Evolutionary conservation across 2,888 invertebrate genomes (phyloP), one percentile per base, ranked within the genome.

Genomic region (Abrostola tripartita): DNA sequence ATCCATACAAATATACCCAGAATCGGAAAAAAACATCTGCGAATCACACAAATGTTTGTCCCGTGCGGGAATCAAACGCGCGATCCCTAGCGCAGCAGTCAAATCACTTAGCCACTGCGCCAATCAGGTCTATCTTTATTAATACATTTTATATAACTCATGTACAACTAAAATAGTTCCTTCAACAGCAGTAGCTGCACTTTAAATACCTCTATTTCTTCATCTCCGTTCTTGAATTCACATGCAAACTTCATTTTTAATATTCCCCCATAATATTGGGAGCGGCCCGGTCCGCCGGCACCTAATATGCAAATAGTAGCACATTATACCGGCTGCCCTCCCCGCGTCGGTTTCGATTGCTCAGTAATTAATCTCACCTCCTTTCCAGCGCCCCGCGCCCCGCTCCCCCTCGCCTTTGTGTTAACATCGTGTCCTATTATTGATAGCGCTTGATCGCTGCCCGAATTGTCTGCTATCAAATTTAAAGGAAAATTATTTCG

Each of bases 291-390:
- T 49, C 50, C 52, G 37, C 62, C 62, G 59, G 73, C 71, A 74
- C 41, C 71, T 72, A 61, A 55, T 68, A 75, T 70, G 78, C 72
- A 77, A 75, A 75, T 72, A 65, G 52, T 65, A 65, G 61, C 55
- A 67, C 59, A 74, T 65, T 67, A 63, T 50, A 49, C 60, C 58
- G 50, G 35, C 11, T 58, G 58, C 61, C 53, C 57, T 62, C 67
- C 72, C 74, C 72, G 74, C 75, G 75, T 73, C 71, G 69, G 71
- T 50, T 74, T 73, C 65, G 84, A 84, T 85, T 81, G 82, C 84
- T 85, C 83, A 76, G 79, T 85, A 86, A 86, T 86, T 86, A 85
- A 84, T 85, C 84, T 84, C 83, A 81, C 83, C 83, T 78, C 81
- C 71, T 69, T 72, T 56, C 63, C 63, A 52, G 58, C 59, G 51